A percentile compares a stretch with the other conserved stretches of the same genome.
Evolutionary conservation across 2,797 vertebrate species (phyloP).

Genomic region (Crenuchus spilurus): DNA sequence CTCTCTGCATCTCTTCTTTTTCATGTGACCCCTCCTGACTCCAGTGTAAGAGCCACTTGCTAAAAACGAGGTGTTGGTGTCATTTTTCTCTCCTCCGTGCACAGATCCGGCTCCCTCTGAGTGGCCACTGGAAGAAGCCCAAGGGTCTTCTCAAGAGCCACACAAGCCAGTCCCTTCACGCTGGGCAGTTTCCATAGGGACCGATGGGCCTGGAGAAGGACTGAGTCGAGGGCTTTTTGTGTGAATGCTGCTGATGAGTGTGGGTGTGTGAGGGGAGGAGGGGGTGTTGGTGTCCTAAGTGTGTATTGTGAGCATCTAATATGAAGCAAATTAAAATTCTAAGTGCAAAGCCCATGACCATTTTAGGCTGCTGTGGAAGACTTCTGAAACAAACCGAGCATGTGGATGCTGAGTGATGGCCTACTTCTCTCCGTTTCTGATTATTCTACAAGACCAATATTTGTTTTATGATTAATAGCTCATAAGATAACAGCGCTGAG

Average conservation of each 20-base stretch:
- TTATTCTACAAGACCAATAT: background rate
- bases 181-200: conserved; percentile 64
- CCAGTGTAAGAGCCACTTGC: background rate
- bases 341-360: background rate
- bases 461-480: background rate
- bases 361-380: conserved; percentile 12
- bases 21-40: conserved; percentile 37
- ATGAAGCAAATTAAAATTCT: conserved; percentile 52
- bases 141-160: conserved; percentile 44
- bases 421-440: no score
- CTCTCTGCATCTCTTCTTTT: conserved; percentile 15
- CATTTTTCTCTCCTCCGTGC: conserved; percentile 19
- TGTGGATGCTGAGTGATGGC: background rate
- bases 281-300: conserved; percentile 17
- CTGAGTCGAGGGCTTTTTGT: conserved; percentile 41
- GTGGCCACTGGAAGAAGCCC: background rate
- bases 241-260: conserved; percentile 58
- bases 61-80: conserved; percentile 5
- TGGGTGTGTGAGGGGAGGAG: background rate
- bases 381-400: background rate
- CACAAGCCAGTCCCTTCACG: conserved; percentile 16
- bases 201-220: conserved; percentile 33
- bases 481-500: background rate
- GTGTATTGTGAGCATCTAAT: conserved; percentile 39
- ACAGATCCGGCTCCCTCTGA: conserved; percentile 31